phyloP scores from a whole-genome alignment of 1,140 invertebrate genomes.

The Antheraea mylitta region DNA sequence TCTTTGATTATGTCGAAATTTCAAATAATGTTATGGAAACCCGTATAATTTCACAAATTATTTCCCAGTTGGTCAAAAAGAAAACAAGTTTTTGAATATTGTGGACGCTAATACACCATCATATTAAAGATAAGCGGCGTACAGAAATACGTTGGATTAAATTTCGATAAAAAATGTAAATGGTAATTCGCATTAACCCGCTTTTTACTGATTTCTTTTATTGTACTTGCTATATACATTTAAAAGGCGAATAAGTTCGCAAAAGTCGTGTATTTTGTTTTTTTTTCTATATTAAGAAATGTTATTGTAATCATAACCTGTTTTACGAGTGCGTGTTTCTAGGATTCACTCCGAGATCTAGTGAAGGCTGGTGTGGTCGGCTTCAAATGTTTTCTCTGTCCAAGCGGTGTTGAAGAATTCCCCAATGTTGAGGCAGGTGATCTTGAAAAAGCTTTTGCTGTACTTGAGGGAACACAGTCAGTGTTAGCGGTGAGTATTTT shows the following conservation, averaged over 20 bases:
- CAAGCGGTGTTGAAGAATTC: slow-evolving; percentile 84
- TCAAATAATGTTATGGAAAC: background rate
- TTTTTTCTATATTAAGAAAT: background rate
- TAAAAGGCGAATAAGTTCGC: no score
- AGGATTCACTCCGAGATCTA: slow-evolving; percentile 81
- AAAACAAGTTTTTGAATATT: slow-evolving; percentile 14
- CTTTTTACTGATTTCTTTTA: no score
- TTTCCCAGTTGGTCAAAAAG: slow-evolving; percentile 4
- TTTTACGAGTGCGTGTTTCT: background rate
- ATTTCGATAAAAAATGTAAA: background rate
- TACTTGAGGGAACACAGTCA: slow-evolving; percentile 78
- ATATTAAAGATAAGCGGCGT: slow-evolving; percentile 7
- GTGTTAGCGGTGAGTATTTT: slow-evolving; percentile 79
- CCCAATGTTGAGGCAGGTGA: slow-evolving; percentile 80
- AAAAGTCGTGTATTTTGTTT: background rate
- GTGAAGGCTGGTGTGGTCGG: slow-evolving; percentile 84
- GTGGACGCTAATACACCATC: slow-evolving; percentile 8
- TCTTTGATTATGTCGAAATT: background rate
- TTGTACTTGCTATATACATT: no score
- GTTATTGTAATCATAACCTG: background rate
- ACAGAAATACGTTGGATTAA: background rate
- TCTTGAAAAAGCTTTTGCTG: slow-evolving; percentile 77
- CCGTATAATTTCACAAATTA: background rate
- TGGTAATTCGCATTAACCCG: background rate
- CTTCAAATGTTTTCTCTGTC: slow-evolving; percentile 86